Conservation (phyloP, 92 coral and sea anemone species). For the Epizoanthus rinbou region DNA sequence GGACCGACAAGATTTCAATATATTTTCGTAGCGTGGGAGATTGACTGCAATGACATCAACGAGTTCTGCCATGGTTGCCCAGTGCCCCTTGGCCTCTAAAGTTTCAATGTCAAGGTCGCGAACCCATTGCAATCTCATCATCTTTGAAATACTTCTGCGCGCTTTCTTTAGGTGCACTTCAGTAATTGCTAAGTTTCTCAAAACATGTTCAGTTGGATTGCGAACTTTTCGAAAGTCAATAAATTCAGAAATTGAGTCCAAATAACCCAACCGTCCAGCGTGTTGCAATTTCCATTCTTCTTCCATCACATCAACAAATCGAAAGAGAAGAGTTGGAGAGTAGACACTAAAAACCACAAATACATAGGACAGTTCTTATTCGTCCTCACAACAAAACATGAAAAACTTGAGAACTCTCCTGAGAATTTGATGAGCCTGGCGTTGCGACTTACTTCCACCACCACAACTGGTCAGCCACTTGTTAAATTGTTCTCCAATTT, state of each 20-base stretch:
- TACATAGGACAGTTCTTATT: conserved; percentile 33
- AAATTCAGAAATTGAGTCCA: conserved; percentile 51
- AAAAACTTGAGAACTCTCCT: conserved; percentile 41
- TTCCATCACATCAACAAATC: conserved; percentile 43
- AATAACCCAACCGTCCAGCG: conserved; percentile 42
- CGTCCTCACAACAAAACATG: conserved; percentile 64
- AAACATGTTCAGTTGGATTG: conserved; percentile 22
- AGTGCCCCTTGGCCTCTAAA: conserved; percentile 47
- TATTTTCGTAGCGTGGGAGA: conserved; percentile 32
- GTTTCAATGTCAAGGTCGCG: conserved; percentile 50
- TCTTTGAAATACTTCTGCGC: conserved; percentile 45
- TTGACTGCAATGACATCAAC: conserved; percentile 36
- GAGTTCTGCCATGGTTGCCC: conserved; percentile 60
- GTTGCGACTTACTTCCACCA: conserved; percentile 38
- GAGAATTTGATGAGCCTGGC: conserved; percentile 37
- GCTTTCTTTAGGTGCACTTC: conserved; percentile 50
- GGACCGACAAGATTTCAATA: conserved; percentile 28
- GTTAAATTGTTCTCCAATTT: conserved; percentile 25
- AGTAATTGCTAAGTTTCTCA: conserved; percentile 13
- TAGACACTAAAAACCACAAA: conserved; percentile 44
- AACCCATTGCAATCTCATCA: conserved; percentile 49
- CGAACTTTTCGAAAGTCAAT: conserved; percentile 45
- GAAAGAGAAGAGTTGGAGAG: conserved; percentile 39
- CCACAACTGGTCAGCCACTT: conserved; percentile 58
- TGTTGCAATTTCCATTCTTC: conserved; percentile 38